These are phyloP conservation scores for Chrysolophus pictus DNA, from an alignment of 2,797 vertebrate species.

Conservation along the genomic window DNA sequence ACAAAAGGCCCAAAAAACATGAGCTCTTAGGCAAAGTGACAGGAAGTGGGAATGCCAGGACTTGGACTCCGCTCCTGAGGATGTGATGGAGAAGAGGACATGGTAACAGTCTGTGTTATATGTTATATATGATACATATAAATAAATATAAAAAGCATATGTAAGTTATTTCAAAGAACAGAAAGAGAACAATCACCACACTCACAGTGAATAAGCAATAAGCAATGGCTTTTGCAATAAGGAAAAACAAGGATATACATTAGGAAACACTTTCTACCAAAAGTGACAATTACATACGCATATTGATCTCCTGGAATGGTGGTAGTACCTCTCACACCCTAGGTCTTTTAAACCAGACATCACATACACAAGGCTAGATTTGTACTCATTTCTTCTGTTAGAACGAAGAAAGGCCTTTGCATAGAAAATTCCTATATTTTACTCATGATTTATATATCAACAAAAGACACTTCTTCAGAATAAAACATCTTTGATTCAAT, in stretches of 20 bases:
- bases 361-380: neutral
- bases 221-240: neutral
- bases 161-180: neutral
- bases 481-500: neutral
- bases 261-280: neutral
- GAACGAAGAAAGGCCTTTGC: neutral
- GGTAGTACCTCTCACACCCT: neutral
- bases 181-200: neutral
- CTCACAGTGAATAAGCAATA: neutral
- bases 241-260: neutral
- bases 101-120: neutral
- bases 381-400: neutral
- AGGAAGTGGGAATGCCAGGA: neutral
- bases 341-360: neutral
- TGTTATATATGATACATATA: rapidly evolving
- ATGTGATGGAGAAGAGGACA: neutral
- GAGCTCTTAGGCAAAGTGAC: neutral
- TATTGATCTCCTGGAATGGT: neutral
- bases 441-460: neutral
- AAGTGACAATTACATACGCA: neutral
- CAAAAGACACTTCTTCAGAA: rapidly evolving
- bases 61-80: neutral
- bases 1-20: neutral
- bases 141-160: neutral
- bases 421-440: neutral